These are phyloP conservation scores for Cancer borealis DNA, from an alignment of 2,888 invertebrate genomes.

Conservation along the genomic window DNA sequence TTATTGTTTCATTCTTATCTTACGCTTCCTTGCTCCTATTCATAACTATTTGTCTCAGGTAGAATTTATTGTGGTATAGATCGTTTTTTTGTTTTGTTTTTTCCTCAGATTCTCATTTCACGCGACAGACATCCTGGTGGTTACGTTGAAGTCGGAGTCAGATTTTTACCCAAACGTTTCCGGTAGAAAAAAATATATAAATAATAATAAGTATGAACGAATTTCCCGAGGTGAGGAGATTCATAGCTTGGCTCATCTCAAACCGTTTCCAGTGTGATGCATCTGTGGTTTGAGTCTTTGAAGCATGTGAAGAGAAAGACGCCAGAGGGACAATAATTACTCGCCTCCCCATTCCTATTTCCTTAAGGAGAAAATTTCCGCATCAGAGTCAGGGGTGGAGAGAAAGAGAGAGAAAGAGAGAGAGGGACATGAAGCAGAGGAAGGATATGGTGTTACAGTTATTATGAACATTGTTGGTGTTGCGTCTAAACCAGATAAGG, in stretches of 20 bases:
- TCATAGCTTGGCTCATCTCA: neutral
- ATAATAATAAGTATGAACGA: neutral
- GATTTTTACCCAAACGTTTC: too few species aligned
- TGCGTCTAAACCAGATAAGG: neutral
- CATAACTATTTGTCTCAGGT: neutral
- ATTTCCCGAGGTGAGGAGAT: neutral
- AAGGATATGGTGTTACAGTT: neutral
- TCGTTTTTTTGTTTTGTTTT: neutral
- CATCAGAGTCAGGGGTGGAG: conserved; percentile 1
- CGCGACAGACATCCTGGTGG: neutral
- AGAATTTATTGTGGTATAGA: neutral
- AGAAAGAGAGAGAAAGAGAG: conserved; percentile 51
- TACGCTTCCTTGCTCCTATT: neutral
- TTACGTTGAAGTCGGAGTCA: neutral
- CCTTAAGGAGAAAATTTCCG: conserved; percentile 11
- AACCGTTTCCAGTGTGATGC: neutral
- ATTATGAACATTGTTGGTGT: neutral
- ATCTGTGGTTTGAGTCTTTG: neutral
- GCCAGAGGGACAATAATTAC: conserved; percentile 1
- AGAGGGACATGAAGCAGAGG: neutral
- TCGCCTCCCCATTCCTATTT: neutral
- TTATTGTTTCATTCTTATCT: neutral
- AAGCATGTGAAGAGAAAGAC: conserved; percentile 11
- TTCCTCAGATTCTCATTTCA: neutral
- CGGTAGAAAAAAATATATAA: too few species aligned